Conservation (phyloP, 1,140 invertebrate species). For the Lutraria rhynchaena region DNA sequence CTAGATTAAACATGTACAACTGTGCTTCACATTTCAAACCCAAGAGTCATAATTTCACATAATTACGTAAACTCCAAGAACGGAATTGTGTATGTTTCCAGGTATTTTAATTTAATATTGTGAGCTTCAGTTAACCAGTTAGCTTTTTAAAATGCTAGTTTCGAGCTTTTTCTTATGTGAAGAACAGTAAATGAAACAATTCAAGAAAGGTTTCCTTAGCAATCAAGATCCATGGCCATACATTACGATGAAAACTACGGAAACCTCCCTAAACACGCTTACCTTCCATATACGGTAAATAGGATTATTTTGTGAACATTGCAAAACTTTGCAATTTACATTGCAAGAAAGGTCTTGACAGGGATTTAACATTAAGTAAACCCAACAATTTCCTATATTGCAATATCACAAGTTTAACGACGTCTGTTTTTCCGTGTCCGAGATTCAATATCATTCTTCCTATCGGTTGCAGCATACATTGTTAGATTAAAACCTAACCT, state of each 20-base stretch:
- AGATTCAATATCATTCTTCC: slow-evolving; percentile 35
- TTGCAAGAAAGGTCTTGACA: slow-evolving; percentile 12
- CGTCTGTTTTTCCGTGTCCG: slow-evolving; percentile 10
- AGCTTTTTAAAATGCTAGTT: no score
- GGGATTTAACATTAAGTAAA: slow-evolving; percentile 7
- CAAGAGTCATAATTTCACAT: no score
- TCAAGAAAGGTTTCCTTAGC: slow-evolving; percentile 39
- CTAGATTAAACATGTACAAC: no score
- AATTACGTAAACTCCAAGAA: no score
- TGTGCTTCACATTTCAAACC: no score
- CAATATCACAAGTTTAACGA: slow-evolving; percentile 38
- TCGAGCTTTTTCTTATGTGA: no score
- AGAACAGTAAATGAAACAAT: slow-evolving; percentile 36
- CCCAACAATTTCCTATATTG: slow-evolving; percentile 26
- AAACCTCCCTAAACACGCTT: slow-evolving; percentile 36
- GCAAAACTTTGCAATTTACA: background rate
- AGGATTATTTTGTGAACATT: slow-evolving; percentile 12
- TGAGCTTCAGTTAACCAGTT: no score
- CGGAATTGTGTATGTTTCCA: no score
- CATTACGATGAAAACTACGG: slow-evolving; percentile 1
- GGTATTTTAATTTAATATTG: no score
- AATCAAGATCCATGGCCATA: background rate
- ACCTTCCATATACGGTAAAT: slow-evolving; percentile 22
- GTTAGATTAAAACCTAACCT: slow-evolving; percentile 47
- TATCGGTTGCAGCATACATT: background rate